These are phyloP conservation scores for Cheilosia soror DNA, from an alignment of 2,888 invertebrate species.

Conservation along the genomic window DNA sequence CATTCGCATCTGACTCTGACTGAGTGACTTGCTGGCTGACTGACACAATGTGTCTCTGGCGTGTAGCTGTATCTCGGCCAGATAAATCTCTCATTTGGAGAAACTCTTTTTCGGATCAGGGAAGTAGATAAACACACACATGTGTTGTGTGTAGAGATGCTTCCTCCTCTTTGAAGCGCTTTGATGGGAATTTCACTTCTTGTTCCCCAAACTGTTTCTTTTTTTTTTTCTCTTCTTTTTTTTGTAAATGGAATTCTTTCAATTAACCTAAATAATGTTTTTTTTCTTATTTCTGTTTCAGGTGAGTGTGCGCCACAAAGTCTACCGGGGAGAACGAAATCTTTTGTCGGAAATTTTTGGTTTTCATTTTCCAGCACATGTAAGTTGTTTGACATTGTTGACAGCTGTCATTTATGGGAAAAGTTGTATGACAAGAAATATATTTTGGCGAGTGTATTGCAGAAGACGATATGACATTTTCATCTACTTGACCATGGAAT, in stretches of 20 bases:
- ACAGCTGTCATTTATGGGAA: constrained; percentile 39
- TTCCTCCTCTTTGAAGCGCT: constrained; percentile 16
- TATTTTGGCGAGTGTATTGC: neutral
- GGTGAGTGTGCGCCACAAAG: constrained; percentile 40
- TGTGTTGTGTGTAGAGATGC: constrained; percentile 8
- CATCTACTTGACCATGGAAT: neutral
- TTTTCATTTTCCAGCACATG: constrained; percentile 8
- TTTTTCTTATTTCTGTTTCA: constrained; percentile 26
- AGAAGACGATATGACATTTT: neutral
- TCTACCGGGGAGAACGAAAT: neutral
- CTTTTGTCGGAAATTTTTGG: neutral
- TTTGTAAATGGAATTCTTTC: constrained; percentile 27
- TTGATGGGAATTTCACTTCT: constrained; percentile 34
- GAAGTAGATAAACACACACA: neutral
- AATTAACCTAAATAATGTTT: constrained; percentile 44
- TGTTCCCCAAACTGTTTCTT: neutral
- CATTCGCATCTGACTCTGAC: neutral
- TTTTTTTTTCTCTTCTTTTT: neutral
- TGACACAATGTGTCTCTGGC: neutral
- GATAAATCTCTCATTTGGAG: constrained; percentile 38
- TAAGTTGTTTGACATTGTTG: constrained; percentile 30
- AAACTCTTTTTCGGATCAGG: constrained; percentile 11
- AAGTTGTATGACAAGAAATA: neutral
- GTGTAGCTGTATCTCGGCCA: neutral
- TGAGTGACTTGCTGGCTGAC: constrained; percentile 7